phyloP scores from a whole-genome alignment of 2,113 vertebrate species.

The Varanus salvator region DNA sequence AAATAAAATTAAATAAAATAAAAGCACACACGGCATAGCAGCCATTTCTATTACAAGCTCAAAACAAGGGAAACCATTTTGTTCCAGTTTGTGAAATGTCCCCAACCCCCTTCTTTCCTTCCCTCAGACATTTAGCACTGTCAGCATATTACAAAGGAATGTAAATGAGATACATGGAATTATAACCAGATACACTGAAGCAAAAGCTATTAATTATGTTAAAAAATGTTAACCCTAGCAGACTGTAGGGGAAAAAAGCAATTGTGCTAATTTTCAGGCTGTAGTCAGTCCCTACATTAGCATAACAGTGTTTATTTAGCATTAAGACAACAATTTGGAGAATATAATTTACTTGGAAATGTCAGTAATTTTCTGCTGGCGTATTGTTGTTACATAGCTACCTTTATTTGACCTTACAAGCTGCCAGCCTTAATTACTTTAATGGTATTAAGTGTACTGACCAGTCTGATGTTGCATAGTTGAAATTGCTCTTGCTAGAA shows the following conservation, averaged over 20 bases:
- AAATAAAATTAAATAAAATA: conserved; percentile 37
- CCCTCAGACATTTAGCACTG: conserved; percentile 69
- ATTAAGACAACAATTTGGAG: conserved; percentile 77
- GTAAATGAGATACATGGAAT: conserved; percentile 75
- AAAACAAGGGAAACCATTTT: conserved; percentile 70
- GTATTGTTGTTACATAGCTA: conserved; percentile 77
- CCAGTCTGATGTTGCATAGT: conserved; percentile 71
- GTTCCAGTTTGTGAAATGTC: conserved; percentile 66
- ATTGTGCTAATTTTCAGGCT: conserved; percentile 73
- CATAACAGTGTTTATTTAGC: conserved; percentile 81
- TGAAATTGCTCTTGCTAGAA: conserved; percentile 67
- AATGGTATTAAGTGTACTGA: conserved; percentile 80
- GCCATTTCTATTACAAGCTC: conserved; percentile 66
- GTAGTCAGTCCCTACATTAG: conserved; percentile 76
- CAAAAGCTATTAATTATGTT: conserved; percentile 80
- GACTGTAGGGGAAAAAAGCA: conserved; percentile 67
- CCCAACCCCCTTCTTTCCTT: background rate
- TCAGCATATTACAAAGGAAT: conserved; percentile 78
- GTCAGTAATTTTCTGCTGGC: conserved; percentile 78
- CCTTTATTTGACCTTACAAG: conserved; percentile 83
- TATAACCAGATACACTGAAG: conserved; percentile 74
- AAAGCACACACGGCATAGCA: conserved; percentile 41
- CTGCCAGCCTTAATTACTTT: conserved; percentile 80
- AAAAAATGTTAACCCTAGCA: conserved; percentile 76
- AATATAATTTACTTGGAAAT: conserved; percentile 80